A percentile compares a stretch with the other conserved stretches of the same genome.
phyloP scores from a whole-genome alignment of 2,888 invertebrate genomes.

The Pardosa pseudoannulata region DNA sequence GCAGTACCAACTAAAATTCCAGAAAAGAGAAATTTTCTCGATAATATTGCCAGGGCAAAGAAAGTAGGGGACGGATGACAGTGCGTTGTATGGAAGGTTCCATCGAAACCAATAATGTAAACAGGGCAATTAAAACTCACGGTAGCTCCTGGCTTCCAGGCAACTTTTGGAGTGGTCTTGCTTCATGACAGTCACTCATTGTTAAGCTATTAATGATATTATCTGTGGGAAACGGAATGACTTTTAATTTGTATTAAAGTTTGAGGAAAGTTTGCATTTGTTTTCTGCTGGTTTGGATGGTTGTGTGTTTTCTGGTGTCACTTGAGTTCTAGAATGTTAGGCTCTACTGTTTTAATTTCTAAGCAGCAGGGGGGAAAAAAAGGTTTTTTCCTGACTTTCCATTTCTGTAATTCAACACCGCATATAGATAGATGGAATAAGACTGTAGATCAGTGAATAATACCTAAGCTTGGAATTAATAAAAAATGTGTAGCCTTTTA shows the following conservation, averaged over 20 bases:
- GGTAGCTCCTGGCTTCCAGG: slow-evolving; percentile 61
- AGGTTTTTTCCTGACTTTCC: no score
- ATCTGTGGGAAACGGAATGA: slow-evolving; percentile 24
- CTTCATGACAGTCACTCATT: slow-evolving; percentile 3
- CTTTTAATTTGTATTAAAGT: slow-evolving; percentile 10
- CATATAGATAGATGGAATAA: no score
- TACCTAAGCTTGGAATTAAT: no score
- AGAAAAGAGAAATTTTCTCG: slow-evolving; percentile 61
- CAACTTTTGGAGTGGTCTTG: slow-evolving; percentile 21
- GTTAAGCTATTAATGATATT: slow-evolving; percentile 61
- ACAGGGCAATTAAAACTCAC: slow-evolving; percentile 70
- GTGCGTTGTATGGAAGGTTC: slow-evolving; percentile 29
- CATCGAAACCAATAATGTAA: slow-evolving; percentile 70
- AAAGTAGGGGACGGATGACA: slow-evolving; percentile 53
- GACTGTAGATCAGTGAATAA: no score
- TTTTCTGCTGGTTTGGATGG: not conserved
- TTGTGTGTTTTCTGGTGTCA: not conserved
- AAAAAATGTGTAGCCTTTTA: no score
- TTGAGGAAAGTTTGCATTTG: not conserved
- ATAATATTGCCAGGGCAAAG: slow-evolving; percentile 62
- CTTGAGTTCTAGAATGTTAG: no score
- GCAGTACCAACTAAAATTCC: slow-evolving; percentile 69
- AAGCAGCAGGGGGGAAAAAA: no score
- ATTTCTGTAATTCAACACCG: no score
- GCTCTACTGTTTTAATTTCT: no score